phyloP scores from a whole-genome alignment of 1,140 invertebrate species.

The Chironomus striatipennis region DNA sequence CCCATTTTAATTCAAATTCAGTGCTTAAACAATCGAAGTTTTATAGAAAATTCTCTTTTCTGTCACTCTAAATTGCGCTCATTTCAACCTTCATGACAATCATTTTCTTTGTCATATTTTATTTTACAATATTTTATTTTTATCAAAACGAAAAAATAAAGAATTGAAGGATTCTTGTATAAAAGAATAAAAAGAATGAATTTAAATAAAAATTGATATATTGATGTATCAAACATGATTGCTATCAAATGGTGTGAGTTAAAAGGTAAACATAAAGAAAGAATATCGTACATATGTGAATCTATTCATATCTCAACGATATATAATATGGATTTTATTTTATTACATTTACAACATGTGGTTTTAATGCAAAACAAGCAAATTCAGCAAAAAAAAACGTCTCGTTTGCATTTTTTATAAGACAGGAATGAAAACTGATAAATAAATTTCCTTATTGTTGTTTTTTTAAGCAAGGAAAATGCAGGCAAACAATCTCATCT shows the following conservation, averaged over 20 bases:
- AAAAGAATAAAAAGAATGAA: background rate
- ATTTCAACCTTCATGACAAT: too few relatives aligned
- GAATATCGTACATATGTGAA: background rate
- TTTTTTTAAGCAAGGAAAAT: too few relatives aligned
- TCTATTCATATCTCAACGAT: background rate
- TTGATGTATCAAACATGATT: background rate
- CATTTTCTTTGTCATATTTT: too few relatives aligned
- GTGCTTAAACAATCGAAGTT: too few relatives aligned
- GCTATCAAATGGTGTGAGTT: background rate
- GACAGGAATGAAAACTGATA: background rate
- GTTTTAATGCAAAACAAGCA: background rate
- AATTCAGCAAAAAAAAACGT: slow-evolving; percentile 1
- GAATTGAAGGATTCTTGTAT: too few relatives aligned
- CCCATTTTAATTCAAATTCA: too few relatives aligned
- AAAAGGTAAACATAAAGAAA: background rate
- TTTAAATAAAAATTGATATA: background rate
- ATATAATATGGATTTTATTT: background rate
- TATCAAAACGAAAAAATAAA: too few relatives aligned
- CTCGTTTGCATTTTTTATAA: background rate
- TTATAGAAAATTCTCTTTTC: too few relatives aligned
- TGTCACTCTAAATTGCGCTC: too few relatives aligned
- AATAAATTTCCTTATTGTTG: background rate
- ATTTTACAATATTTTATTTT: too few relatives aligned
- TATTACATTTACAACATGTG: background rate
- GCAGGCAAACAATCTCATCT: too few relatives aligned